Base-by-base conservation (phyloP, 2,797 vertebrate genomes). In the Pseudopleuronectes americanus region DNA sequence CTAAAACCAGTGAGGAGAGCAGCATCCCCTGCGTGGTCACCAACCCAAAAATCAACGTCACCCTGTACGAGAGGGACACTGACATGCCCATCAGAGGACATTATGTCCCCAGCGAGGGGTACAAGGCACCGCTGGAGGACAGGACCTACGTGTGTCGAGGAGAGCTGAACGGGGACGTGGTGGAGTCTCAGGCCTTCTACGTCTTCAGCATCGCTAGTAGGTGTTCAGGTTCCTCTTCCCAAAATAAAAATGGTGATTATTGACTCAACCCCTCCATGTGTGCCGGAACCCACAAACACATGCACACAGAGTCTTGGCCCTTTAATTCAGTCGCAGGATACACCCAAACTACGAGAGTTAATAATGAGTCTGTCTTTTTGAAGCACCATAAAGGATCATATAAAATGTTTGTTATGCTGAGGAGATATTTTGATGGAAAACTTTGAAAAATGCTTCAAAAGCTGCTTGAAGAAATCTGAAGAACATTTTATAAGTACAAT, bases 11-110 rank as follows among this genome's bases (percentile, higher is more conserved):
- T 6, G 90, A 91, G 1, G 94, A 95, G 65, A 92, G 85, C 13
- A 92, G 89, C 38, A 91, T 99, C 68, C 97, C 98, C 0, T 99
- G 98, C 41, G 89, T 97, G 3, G 96, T 98, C 85, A 98, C 97
- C 4, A 91, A 98, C 80, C 98, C 98, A 0, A 84, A 86, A 16
- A 94, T 96, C 76, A 94, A 78, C 0, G 97, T 99, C 72, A 96
- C 95, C 0, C 90, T 99, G 57, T 93, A 96, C 0, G 96, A 98
- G 81, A 94, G 66, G 78, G 94, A 94, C 66, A 92, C 83, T 1
- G 91, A 95, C 2, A 80, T 76, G 17, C 91, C 90, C 0, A 76
- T 97, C 62, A 87, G 52, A 16, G 87, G 95, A 8, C 61, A 66
- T 14, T 99, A 98, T 36, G 85, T 93, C 31, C 94, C 94, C 26